Percentiles rank a stretch among this genome's conserved stretches.
Conservation (phyloP, 2,113 vertebrate genomes). For the Vidua chalybeata region DNA sequence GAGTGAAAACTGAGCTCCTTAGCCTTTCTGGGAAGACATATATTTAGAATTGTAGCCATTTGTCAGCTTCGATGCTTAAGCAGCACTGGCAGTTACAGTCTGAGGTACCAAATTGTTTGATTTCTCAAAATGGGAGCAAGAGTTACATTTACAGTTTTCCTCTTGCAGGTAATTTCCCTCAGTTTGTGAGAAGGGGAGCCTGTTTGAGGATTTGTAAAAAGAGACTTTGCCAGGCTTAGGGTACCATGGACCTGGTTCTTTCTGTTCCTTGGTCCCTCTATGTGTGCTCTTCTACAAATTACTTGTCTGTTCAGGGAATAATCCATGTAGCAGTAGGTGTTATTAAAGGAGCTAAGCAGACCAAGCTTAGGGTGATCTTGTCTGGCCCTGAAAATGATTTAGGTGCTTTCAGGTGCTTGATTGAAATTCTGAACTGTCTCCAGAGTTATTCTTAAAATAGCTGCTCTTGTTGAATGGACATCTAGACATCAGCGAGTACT, state of each 20-base stretch:
- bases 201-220: background rate
- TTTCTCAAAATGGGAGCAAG: background rate
- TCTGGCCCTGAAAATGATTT: background rate
- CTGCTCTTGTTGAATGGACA: background rate
- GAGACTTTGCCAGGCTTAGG: background rate
- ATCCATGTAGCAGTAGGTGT: background rate
- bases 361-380: background rate
- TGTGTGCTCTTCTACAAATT: background rate
- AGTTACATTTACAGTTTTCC: background rate
- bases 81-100: background rate
- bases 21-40: background rate
- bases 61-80: background rate
- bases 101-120: background rate
- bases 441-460: background rate
- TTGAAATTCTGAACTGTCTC: background rate
- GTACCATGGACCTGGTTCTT: background rate
- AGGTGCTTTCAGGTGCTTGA: background rate
- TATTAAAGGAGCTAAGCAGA: background rate
- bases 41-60: background rate
- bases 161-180: background rate
- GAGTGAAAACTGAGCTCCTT: background rate
- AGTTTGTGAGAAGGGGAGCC: background rate
- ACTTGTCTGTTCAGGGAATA: background rate
- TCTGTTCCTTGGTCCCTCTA: background rate
- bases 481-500: background rate